Conservation (phyloP, 2,888 invertebrate species). For the Chymomyza procnemis region DNA sequence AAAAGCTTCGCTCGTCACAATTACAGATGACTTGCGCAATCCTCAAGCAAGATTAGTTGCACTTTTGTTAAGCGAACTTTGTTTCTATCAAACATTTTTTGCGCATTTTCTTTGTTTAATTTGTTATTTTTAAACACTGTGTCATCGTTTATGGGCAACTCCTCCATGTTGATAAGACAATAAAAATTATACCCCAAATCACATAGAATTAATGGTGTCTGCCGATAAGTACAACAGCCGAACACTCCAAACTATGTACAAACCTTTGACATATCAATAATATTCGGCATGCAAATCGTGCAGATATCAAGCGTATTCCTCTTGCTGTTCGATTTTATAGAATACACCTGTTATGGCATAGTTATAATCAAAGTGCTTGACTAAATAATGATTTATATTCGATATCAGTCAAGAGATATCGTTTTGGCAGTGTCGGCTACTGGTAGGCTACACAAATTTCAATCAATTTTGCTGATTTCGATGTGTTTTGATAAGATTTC, state of each 20-base stretch:
- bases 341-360: conserved; percentile 20
- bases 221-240: conserved; percentile 18
- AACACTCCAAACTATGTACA: not conserved
- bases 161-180: not conserved
- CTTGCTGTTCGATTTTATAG: not conserved
- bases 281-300: conserved; percentile 13
- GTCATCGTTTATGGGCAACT: not conserved
- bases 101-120: not conserved
- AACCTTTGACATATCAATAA: not conserved
- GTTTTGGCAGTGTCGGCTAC: not conserved
- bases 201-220: conserved; percentile 7
- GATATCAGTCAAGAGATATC: not conserved
- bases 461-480: conserved; percentile 10
- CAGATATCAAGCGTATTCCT: not conserved
- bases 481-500: conserved; percentile 11
- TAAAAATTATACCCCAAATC: conserved; percentile 21
- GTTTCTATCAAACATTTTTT: not conserved
- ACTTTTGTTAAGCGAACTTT: not conserved
- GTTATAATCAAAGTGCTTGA: conserved; percentile 36
- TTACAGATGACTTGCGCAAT: not conserved
- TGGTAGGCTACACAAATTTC: not conserved
- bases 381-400: conserved; percentile 38
- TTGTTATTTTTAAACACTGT: not conserved
- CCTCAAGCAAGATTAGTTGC: not conserved
- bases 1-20: no score